Conservation (phyloP, 35 echinoderm and acorn worm species). For the Apostichopus californicus region DNA sequence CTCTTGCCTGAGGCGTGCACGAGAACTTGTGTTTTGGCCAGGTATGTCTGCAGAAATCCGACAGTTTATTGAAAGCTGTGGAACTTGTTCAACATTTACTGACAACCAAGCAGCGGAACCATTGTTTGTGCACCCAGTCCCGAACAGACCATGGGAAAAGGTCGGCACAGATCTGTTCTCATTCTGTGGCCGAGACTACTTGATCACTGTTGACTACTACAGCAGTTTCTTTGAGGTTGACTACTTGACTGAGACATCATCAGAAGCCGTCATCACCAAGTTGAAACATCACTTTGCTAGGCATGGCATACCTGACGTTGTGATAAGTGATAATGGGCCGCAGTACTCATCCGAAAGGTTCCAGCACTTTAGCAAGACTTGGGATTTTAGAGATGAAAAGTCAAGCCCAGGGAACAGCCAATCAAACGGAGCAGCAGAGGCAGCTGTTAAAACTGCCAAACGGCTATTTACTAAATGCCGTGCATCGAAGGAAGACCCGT, state of each 20-base stretch:
- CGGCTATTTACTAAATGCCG: constrained; percentile 22
- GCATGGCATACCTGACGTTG: not conserved
- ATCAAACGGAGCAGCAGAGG: constrained; percentile 20
- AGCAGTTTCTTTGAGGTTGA: constrained; percentile 50
- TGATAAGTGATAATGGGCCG: not conserved
- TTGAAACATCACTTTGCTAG: not conserved
- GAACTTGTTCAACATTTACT: constrained; percentile 47
- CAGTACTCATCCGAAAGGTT: constrained; percentile 7
- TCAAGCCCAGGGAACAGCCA: constrained; percentile 43
- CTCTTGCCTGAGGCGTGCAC: constrained; percentile 56
- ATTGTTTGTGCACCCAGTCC: constrained; percentile 19
- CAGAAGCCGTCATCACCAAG: not conserved
- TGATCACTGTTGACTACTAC: constrained; percentile 44
- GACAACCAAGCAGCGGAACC: constrained; percentile 32
- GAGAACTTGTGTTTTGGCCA: constrained; percentile 72
- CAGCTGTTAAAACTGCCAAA: constrained; percentile 40
- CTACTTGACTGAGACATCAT: constrained; percentile 17
- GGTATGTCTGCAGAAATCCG: constrained; percentile 64
- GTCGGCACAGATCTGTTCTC: constrained; percentile 22
- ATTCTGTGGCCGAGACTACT: constrained; percentile 24
- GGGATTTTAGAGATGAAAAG: not conserved
- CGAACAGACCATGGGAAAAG: constrained; percentile 32
- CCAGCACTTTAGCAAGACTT: not conserved
- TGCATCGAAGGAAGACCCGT: constrained; percentile 13
- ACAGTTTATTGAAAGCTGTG: constrained; percentile 67